Percentiles rank a stretch among this genome's conserved stretches.
Conservation (phyloP, 2,113 vertebrate species). For the Drymodes brunneopygia region DNA sequence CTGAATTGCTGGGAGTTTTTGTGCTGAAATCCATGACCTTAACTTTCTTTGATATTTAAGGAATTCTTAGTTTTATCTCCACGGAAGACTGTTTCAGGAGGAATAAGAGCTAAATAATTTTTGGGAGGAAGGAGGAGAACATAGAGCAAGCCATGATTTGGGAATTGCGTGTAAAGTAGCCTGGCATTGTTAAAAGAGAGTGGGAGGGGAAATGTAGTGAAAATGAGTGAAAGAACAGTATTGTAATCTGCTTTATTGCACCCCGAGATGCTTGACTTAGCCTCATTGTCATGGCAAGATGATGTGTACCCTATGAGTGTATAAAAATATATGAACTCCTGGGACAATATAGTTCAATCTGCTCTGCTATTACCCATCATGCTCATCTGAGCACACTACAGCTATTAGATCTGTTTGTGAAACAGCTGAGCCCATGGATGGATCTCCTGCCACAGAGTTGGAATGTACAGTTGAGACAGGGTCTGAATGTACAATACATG, state of each 20-base stretch:
- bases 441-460: conserved; percentile 25
- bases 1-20: background rate
- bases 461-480: conserved; percentile 30
- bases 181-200: conserved; percentile 40
- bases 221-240: conserved; percentile 54
- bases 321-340: conserved; percentile 73
- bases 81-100: background rate
- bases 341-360: conserved; percentile 68
- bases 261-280: conserved; percentile 63
- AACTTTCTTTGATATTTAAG: conserved; percentile 10
- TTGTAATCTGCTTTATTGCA: conserved; percentile 67
- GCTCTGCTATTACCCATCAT: conserved; percentile 66
- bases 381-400: conserved; percentile 61
- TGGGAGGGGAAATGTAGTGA: conserved; percentile 42
- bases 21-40: background rate
- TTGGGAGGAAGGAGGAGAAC: fast-evolving
- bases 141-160: background rate
- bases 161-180: conserved; percentile 1
- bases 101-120: background rate
- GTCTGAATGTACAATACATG: conserved; percentile 28
- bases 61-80: background rate
- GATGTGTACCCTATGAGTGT: conserved; percentile 62
- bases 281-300: conserved; percentile 66
- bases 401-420: conserved; percentile 65
- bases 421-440: conserved; percentile 64